Evolutionary conservation across 2,888 invertebrate species (phyloP).

Genomic region (Brassicogethes aeneus): DNA sequence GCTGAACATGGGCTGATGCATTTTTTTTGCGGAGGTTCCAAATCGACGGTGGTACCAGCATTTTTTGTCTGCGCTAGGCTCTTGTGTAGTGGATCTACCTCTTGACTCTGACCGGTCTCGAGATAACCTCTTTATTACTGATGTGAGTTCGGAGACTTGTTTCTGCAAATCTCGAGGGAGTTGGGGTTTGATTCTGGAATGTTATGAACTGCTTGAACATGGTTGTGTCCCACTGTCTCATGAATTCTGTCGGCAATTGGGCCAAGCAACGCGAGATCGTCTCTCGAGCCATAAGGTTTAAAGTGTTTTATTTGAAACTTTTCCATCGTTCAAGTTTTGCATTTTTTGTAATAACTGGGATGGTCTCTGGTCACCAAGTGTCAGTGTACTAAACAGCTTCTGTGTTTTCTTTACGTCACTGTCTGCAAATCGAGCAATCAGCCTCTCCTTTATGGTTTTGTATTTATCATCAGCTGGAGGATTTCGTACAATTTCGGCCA

Average conservation of each 20-base stretch:
- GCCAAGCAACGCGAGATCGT: neutral
- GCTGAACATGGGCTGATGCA: neutral
- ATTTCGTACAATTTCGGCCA: neutral
- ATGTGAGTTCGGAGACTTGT: neutral
- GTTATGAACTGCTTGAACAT: neutral
- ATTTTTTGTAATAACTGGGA: slow-evolving; percentile 1
- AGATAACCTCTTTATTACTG: slow-evolving; percentile 1
- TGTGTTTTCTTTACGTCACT: neutral
- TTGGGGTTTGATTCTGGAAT: no score
- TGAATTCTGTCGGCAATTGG: neutral
- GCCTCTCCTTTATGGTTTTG: neutral
- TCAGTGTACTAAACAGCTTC: neutral
- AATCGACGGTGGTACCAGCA: slow-evolving; percentile 1
- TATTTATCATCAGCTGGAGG: neutral
- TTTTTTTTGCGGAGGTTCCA: neutral
- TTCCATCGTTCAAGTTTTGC: neutral
- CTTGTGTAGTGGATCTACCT: neutral
- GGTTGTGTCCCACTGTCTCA: neutral
- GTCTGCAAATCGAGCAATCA: neutral
- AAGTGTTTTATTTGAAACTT: neutral
- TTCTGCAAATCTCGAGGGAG: neutral
- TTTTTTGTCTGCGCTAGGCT: no score
- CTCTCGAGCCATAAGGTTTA: slow-evolving; percentile 1
- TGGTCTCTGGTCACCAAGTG: neutral
- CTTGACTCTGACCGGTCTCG: neutral